phyloP scores from a whole-genome alignment of 2,888 invertebrate species.

The Polyommatus iphigenia region DNA sequence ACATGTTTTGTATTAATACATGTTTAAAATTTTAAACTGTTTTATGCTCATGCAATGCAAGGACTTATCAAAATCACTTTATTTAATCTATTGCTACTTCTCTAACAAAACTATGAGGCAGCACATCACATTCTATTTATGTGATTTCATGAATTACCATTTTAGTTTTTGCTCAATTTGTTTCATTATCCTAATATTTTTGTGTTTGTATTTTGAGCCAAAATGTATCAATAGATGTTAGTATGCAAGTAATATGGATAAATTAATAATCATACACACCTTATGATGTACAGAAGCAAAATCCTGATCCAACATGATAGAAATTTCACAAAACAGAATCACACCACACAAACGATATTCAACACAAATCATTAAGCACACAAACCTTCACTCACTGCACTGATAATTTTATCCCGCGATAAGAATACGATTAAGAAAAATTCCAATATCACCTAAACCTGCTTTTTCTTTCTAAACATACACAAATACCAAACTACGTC shows the following conservation, averaged over 20 bases:
- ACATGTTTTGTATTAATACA: too few species aligned
- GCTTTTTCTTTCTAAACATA: constrained; percentile 27
- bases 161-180: background rate
- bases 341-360: constrained; percentile 24
- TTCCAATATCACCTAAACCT: constrained; percentile 7
- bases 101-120: background rate
- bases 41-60: too few species aligned
- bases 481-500: constrained; percentile 11
- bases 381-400: constrained; percentile 17
- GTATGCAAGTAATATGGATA: background rate
- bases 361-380: constrained; percentile 27
- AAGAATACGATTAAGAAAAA: constrained; percentile 5
- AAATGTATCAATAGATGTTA: background rate
- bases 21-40: too few species aligned
- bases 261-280: constrained; percentile 21
- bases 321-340: constrained; percentile 25
- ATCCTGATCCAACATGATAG: constrained; percentile 29
- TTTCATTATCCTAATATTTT: background rate
- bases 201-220: too few species aligned
- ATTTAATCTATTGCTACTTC: background rate
- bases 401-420: constrained; percentile 11
- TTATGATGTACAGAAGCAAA: background rate
- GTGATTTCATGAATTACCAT: background rate
- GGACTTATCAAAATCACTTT: too few species aligned
- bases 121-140: too few species aligned